Conservation (phyloP, 2,113 vertebrate genomes). For the Marmota flaviventris region DNA sequence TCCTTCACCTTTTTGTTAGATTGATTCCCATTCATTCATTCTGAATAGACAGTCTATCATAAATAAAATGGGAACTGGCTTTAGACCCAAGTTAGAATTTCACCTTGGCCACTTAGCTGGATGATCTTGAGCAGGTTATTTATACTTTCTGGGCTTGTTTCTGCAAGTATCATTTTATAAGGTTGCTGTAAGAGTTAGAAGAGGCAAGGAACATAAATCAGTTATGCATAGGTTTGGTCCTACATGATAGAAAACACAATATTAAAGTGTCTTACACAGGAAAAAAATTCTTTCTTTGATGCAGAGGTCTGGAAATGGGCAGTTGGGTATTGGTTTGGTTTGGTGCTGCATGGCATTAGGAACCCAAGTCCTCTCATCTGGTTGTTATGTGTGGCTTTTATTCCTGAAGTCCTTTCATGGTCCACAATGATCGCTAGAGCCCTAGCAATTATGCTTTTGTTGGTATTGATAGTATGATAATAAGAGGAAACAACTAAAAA, state of each 20-base stretch:
- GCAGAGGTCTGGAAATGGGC: not conserved
- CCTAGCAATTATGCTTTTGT: not conserved
- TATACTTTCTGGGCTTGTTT: not conserved
- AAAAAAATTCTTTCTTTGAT: not conserved
- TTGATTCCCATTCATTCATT: not conserved
- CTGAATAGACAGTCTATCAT: not conserved
- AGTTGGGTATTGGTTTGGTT: not conserved
- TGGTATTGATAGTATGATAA: not conserved
- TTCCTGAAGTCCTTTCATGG: not conserved
- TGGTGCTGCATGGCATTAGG: not conserved
- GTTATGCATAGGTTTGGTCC: not conserved
- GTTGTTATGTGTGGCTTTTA: not conserved
- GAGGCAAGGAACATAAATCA: not conserved
- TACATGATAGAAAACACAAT: constrained; percentile 23
- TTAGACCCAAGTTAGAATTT: not conserved
- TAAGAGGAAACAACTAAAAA: constrained; percentile 7
- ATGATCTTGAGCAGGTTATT: not conserved
- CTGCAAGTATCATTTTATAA: not conserved
- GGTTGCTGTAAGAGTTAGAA: not conserved
- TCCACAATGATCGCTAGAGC: not conserved
- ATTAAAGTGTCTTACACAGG: not conserved
- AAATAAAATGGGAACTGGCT: not conserved
- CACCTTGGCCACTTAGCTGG: not conserved
- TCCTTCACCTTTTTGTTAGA: too few species aligned
- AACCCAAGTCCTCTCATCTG: not conserved